phyloP scores from a whole-genome alignment of 2,888 invertebrate species.

The Pseudococcus jackbeardsleyi region DNA sequence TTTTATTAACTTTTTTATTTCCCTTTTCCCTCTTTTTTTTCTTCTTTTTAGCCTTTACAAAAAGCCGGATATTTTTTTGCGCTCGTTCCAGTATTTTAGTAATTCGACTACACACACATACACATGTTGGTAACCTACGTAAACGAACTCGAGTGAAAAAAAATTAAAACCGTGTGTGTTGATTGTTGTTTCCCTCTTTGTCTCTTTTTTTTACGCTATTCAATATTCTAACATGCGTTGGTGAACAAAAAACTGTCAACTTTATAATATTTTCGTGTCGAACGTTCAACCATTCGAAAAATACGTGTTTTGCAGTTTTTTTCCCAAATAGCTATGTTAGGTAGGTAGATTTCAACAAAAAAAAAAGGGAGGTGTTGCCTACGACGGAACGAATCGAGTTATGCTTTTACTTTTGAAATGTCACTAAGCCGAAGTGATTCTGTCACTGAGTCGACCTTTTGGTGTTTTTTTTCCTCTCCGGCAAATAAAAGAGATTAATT shows the following conservation, averaged over 20 bases:
- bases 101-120: slow-evolving; percentile 15
- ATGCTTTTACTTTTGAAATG: not conserved
- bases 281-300: slow-evolving; percentile 8
- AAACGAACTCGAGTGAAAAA: not conserved
- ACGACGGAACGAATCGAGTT: not conserved
- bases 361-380: not conserved
- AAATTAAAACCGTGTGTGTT: slow-evolving; percentile 20
- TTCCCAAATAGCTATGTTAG: not conserved
- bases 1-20: slow-evolving; percentile 57
- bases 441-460: slow-evolving; percentile 9
- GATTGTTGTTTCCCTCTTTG: slow-evolving; percentile 19
- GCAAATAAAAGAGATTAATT: slow-evolving; percentile 37
- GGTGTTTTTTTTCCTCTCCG: not conserved
- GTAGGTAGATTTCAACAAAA: not conserved
- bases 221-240: slow-evolving; percentile 18
- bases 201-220: not conserved
- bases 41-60: slow-evolving; percentile 24
- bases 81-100: slow-evolving; percentile 20
- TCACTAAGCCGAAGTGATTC: not conserved
- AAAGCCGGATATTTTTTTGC: slow-evolving; percentile 42
- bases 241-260: slow-evolving; percentile 17
- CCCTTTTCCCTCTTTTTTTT: slow-evolving; percentile 42
- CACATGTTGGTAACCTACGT: not conserved
- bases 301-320: slow-evolving; percentile 40
- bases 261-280: slow-evolving; percentile 3